These are phyloP conservation scores for Pseudomugil gertrudae DNA, from an alignment of 2,797 vertebrate genomes.

Conservation along the genomic window DNA sequence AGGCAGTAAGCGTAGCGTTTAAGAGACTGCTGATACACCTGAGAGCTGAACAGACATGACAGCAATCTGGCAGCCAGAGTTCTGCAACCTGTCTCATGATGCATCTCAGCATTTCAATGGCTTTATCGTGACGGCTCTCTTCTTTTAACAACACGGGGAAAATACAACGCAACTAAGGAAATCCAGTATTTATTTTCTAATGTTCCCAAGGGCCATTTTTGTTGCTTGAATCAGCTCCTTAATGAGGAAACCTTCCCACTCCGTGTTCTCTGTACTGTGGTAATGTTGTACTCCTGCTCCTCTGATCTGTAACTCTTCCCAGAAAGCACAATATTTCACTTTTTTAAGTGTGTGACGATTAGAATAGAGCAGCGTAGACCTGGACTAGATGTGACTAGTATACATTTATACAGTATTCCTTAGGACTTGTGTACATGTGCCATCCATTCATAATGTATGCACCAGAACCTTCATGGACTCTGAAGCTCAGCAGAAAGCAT, in stretches of 20 bases:
- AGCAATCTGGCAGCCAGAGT: slow-evolving; percentile 15
- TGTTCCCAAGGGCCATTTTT: slow-evolving; percentile 63
- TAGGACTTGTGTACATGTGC: slow-evolving; percentile 65
- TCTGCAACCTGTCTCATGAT: slow-evolving; percentile 70
- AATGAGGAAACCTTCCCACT: slow-evolving; percentile 57
- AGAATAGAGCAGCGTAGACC: slow-evolving; percentile 66
- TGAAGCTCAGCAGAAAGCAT: slow-evolving; percentile 51
- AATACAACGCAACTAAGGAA: slow-evolving; percentile 48
- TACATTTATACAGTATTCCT: slow-evolving; percentile 67
- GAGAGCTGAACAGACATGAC: slow-evolving; percentile 69
- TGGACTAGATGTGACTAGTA: slow-evolving; percentile 66
- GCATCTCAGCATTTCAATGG: slow-evolving; percentile 65
- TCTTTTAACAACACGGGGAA: slow-evolving; percentile 47
- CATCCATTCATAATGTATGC: slow-evolving; percentile 46
- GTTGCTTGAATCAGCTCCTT: slow-evolving; percentile 72
- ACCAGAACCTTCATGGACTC: slow-evolving; percentile 46
- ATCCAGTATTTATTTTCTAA: slow-evolving; percentile 77
- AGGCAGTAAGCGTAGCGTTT: slow-evolving; percentile 41
- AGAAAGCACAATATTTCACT: slow-evolving; percentile 75
- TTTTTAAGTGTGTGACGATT: slow-evolving; percentile 64
- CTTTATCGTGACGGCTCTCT: slow-evolving; percentile 62
- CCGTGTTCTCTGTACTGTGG: slow-evolving; percentile 67
- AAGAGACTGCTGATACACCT: slow-evolving; percentile 38
- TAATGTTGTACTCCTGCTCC: slow-evolving; percentile 66
- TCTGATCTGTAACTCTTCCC: slow-evolving; percentile 65